Conservation (phyloP, 2,888 invertebrate genomes). For the Paralinhomoeus sp. region DNA sequence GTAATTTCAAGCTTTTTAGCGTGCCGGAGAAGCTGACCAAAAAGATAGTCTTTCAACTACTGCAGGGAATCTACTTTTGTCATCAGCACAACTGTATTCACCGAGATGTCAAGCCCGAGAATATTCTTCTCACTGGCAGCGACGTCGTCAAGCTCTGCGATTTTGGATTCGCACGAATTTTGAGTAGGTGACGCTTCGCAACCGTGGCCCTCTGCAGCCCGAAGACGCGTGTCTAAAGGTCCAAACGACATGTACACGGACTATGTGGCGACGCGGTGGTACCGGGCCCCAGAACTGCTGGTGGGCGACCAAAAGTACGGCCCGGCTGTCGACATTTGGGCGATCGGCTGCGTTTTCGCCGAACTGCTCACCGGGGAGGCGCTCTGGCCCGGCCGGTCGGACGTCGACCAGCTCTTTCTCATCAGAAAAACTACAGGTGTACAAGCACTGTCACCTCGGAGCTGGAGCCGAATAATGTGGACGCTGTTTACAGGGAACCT, state of each 20-base stretch:
- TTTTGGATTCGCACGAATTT: conserved; percentile 90
- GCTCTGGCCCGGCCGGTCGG: conserved; percentile 92
- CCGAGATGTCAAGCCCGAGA: conserved; percentile 85
- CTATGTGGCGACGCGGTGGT: conserved; percentile 97
- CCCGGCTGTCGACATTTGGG: conserved; percentile 79
- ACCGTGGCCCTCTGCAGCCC: too few relatives aligned
- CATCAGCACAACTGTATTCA: conserved; percentile 54
- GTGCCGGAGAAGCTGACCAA: conserved; percentile 63
- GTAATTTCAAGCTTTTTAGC: conserved; percentile 16
- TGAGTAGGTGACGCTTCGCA: conserved; percentile 33
- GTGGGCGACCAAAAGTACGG: conserved; percentile 65
- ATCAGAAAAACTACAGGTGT: conserved; percentile 66
- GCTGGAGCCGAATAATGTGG: neutral
- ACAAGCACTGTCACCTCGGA: neutral
- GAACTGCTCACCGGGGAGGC: conserved; percentile 37
- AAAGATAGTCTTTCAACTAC: conserved; percentile 78
- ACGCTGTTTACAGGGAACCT: conserved; percentile 43
- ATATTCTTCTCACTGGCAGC: conserved; percentile 70
- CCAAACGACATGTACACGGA: conserved; percentile 96
- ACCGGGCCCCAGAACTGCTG: conserved; percentile 79
- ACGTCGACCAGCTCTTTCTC: conserved; percentile 86
- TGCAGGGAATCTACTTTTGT: conserved; percentile 83
- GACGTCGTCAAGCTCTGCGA: conserved; percentile 91
- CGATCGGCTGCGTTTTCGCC: conserved; percentile 46
- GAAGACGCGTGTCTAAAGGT: conserved; percentile 39